Evolutionary conservation across 2,888 invertebrate species (phyloP).

Genomic region (Lucinisca nassula): DNA sequence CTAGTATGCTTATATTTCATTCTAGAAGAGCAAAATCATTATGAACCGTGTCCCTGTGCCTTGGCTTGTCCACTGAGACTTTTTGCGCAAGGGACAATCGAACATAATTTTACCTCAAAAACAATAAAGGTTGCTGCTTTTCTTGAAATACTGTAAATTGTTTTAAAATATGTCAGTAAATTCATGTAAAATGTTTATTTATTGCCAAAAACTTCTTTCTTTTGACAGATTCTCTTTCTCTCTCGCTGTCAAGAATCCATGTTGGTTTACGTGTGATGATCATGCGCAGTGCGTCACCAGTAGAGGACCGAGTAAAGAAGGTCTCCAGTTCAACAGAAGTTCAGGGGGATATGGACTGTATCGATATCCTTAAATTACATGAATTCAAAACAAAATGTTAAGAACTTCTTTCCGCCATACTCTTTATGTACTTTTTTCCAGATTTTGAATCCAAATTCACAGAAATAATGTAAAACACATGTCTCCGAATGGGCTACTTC

Average conservation of each 20-base stretch:
- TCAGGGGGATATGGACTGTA: background rate
- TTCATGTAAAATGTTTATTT: background rate
- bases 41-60: too few species aligned
- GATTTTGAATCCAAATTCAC: background rate
- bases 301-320: background rate
- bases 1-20: too few species aligned
- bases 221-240: background rate
- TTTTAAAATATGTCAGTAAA: background rate
- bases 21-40: too few species aligned
- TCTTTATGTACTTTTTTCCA: background rate
- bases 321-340: background rate
- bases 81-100: too few species aligned
- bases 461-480: background rate
- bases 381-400: background rate
- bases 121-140: background rate
- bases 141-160: background rate
- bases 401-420: background rate
- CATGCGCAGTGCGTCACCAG: constrained; percentile 57
- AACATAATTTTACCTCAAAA: background rate
- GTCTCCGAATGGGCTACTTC: background rate
- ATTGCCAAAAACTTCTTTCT: background rate
- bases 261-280: constrained; percentile 69
- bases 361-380: too few species aligned
- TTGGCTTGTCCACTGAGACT: too few species aligned
- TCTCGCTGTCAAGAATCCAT: constrained; percentile 64